phyloP scores from a whole-genome alignment of 2,888 invertebrate genomes.

The Orthosia gothica region DNA sequence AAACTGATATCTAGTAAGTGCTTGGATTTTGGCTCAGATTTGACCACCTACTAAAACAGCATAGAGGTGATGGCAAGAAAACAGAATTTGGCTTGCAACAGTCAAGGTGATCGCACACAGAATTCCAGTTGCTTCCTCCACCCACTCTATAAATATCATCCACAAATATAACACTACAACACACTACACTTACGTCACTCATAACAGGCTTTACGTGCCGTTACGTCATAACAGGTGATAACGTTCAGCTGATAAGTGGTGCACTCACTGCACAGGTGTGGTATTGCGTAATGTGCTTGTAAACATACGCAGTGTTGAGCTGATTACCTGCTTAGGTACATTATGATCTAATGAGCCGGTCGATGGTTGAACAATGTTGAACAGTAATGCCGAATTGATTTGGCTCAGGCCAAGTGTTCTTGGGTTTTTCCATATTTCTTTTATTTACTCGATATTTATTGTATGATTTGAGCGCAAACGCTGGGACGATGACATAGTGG shows the following conservation, averaged over 20 bases:
- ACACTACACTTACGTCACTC: slow-evolving; percentile 24
- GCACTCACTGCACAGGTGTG: slow-evolving; percentile 43
- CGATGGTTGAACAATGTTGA: background rate
- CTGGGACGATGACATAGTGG: too few species aligned
- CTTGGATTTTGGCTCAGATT: background rate
- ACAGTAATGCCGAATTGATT: too few species aligned
- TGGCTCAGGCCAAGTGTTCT: too few species aligned
- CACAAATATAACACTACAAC: background rate
- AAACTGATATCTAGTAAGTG: background rate
- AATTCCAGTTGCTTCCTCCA: background rate
- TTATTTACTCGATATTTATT: too few species aligned
- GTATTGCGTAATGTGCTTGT: slow-evolving; percentile 17
- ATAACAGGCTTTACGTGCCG: slow-evolving; percentile 16
- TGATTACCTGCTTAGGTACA: background rate
- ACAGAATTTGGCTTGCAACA: background rate
- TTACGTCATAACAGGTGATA: slow-evolving; percentile 49
- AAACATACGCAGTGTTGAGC: background rate
- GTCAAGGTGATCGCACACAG: background rate
- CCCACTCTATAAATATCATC: background rate
- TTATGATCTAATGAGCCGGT: background rate
- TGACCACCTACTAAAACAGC: background rate
- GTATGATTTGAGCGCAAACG: too few species aligned
- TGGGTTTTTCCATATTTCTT: too few species aligned
- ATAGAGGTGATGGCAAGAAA: background rate
- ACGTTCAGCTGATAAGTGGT: slow-evolving; percentile 43